Conservation (phyloP, 2,113 vertebrate genomes). For the Xenotilapia longispinis region DNA sequence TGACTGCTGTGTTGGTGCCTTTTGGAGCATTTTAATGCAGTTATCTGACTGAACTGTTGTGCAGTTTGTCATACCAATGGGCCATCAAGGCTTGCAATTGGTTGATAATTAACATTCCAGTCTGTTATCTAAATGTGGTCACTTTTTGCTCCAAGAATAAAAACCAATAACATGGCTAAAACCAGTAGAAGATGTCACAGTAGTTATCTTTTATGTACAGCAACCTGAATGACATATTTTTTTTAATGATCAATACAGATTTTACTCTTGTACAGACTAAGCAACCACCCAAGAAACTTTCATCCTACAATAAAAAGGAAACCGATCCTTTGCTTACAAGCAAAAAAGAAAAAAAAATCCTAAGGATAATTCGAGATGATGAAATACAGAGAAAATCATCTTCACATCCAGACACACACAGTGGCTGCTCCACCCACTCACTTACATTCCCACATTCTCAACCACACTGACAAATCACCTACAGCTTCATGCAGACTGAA, state of each 20-base stretch:
- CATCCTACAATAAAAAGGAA: conserved; percentile 3
- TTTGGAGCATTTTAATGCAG: not conserved
- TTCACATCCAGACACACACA: not conserved
- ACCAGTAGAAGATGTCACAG: not conserved
- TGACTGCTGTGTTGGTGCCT: not conserved
- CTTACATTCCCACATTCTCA: conserved; percentile 16
- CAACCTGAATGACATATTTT: not conserved
- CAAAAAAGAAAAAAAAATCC: not conserved
- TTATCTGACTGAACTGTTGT: not conserved
- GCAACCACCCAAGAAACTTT: not conserved
- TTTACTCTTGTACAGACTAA: not conserved
- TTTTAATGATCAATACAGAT: not conserved
- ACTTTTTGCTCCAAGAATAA: not conserved
- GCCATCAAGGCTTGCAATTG: not conserved
- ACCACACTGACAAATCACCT: conserved; percentile 46
- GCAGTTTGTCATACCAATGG: not conserved
- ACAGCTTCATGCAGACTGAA: conserved; percentile 17
- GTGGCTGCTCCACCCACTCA: not conserved
- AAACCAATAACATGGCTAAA: not conserved
- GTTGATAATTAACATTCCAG: not conserved
- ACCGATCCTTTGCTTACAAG: conserved; percentile 19
- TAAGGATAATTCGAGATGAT: conserved; percentile 25
- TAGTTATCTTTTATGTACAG: not conserved
- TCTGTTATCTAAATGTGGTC: not conserved
- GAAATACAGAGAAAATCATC: conserved; percentile 26